Evolutionary conservation across 2,888 invertebrate species (phyloP).

Genomic region (Endomychus coccineus): DNA sequence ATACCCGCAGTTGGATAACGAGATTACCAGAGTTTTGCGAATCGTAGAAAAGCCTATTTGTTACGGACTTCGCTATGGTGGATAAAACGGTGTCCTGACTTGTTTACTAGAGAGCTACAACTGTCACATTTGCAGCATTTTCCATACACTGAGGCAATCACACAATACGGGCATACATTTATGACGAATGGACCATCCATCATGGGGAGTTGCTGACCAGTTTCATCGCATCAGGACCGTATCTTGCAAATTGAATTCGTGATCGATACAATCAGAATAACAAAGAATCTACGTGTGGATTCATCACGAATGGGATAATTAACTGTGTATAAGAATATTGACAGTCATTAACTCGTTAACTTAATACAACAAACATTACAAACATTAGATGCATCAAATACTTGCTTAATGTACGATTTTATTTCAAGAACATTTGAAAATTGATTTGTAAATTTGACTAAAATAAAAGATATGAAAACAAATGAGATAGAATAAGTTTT

Average conservation of each 20-base stretch:
- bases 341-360: too few species aligned
- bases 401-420: too few species aligned
- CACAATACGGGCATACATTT: slow-evolving; percentile 38
- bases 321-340: too few species aligned
- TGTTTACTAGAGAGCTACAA: slow-evolving; percentile 34
- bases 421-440: too few species aligned
- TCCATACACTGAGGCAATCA: slow-evolving; percentile 37
- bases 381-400: too few species aligned
- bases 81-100: slow-evolving; percentile 29
- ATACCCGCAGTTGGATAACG: slow-evolving; percentile 12
- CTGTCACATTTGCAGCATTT: slow-evolving; percentile 43
- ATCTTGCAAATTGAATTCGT: slow-evolving; percentile 12
- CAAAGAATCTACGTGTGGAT: background rate
- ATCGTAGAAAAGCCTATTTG: slow-evolving; percentile 15
- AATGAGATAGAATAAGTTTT: too few species aligned
- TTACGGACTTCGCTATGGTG: slow-evolving; percentile 25
- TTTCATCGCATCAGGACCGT: slow-evolving; percentile 25
- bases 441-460: too few species aligned
- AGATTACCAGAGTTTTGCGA: slow-evolving; percentile 15
- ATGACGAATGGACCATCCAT: slow-evolving; percentile 42
- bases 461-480: too few species aligned
- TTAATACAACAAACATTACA: too few species aligned
- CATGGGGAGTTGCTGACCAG: slow-evolving; percentile 37
- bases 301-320: too few species aligned
- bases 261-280: background rate